phyloP scores from a whole-genome alignment of 2,113 vertebrate species.

The Octodon degus region DNA sequence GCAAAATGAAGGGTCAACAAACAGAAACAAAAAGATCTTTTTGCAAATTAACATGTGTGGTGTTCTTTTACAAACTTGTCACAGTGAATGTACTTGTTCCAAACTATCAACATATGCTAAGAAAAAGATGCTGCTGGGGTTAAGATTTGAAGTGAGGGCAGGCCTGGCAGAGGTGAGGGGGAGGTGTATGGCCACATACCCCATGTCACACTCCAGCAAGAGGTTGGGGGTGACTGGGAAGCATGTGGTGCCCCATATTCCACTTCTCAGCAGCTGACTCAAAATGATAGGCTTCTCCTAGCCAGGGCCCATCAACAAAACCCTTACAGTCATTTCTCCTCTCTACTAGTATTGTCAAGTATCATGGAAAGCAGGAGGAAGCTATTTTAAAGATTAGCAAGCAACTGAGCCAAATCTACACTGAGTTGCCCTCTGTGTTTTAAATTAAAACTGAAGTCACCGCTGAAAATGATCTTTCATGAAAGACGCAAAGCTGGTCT shows the following conservation, averaged over 20 bases:
- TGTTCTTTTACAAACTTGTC: not conserved
- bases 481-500: not conserved
- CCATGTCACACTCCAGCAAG: not conserved
- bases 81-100: not conserved
- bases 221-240: not conserved
- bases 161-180: not conserved
- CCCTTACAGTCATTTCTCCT: not conserved
- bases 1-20: not conserved
- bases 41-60: not conserved
- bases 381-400: not conserved
- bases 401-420: not conserved
- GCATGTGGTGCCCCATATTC: not conserved
- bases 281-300: not conserved
- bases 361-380: not conserved
- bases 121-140: not conserved
- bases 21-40: not conserved
- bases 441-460: conserved; percentile 39
- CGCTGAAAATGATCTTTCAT: not conserved
- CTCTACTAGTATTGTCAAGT: not conserved
- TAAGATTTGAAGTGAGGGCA: not conserved
- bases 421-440: conserved; percentile 18
- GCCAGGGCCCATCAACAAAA: not conserved
- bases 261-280: conserved; percentile 19
- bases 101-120: not conserved
- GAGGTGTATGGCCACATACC: not conserved